phyloP scores from a whole-genome alignment of 2,113 vertebrate species.

The Ploceus nigricollis region DNA sequence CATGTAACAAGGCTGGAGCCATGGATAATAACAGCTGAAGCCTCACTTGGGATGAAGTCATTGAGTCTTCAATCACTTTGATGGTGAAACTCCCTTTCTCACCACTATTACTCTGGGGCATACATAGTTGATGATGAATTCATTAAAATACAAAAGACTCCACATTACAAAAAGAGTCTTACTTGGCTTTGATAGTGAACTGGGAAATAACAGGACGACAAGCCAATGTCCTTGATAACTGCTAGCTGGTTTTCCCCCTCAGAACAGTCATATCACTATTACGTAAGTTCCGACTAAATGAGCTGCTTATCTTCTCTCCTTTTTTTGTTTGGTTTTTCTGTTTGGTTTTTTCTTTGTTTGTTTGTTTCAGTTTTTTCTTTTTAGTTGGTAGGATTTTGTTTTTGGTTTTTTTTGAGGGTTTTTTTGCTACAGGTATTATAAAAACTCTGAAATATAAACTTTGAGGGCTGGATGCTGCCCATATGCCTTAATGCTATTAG shows the following conservation, averaged over 20 bases:
- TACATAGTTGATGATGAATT: background rate
- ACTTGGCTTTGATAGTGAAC: background rate
- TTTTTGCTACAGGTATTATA: background rate
- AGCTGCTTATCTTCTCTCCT: background rate
- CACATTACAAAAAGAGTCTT: background rate
- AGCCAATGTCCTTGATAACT: background rate
- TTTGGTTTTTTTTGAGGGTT: accelerated
- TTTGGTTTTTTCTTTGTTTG: background rate
- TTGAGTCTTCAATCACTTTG: background rate
- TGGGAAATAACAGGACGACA: background rate
- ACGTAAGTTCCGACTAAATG: background rate
- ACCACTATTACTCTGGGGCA: background rate
- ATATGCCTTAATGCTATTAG: background rate
- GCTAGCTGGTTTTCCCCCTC: background rate
- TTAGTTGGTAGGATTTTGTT: background rate
- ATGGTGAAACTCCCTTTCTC: background rate
- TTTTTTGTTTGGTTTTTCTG: background rate
- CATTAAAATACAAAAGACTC: background rate
- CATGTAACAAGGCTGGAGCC: background rate
- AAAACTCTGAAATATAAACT: background rate
- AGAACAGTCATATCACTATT: background rate
- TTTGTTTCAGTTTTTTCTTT: no score
- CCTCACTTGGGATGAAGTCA: background rate
- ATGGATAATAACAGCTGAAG: background rate
- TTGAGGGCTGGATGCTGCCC: background rate